phyloP scores from a whole-genome alignment of 2,888 invertebrate species.

The Dolichopus griseipennis region DNA sequence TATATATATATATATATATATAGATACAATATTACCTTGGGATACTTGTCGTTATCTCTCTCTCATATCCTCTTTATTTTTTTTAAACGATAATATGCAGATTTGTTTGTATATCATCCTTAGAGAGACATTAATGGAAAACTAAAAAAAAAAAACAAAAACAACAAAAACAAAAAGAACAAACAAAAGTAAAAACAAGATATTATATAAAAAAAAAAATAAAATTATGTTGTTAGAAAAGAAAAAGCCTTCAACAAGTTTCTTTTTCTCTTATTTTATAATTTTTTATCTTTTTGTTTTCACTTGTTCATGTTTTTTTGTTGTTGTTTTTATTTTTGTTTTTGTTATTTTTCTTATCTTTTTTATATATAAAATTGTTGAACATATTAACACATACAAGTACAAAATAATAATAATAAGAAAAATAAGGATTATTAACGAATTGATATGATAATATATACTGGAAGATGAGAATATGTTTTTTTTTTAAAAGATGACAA shows the following conservation, averaged over 20 bases:
- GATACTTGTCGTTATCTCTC: conserved; percentile 6
- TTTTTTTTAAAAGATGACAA: too few species aligned
- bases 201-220: not conserved
- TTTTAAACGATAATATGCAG: not conserved
- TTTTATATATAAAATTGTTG: not conserved
- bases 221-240: conserved; percentile 3
- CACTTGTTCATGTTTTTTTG: too few species aligned
- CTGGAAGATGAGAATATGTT: not conserved
- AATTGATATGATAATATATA: not conserved
- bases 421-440: not conserved
- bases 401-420: too few species aligned
- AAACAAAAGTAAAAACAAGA: not conserved
- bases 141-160: not conserved
- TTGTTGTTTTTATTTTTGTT: too few species aligned
- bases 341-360: too few species aligned
- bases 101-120: conserved; percentile 3
- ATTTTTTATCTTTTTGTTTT: too few species aligned
- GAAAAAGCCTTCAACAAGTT: not conserved
- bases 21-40: not conserved
- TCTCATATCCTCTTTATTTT: conserved; percentile 2
- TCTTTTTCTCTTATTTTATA: too few species aligned
- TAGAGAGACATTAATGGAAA: conserved; percentile 4
- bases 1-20: too few species aligned
- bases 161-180: not conserved
- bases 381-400: not conserved